These are phyloP conservation scores for Epistrophella euchroma DNA, from an alignment of 2,888 invertebrate species.

Conservation along the genomic window DNA sequence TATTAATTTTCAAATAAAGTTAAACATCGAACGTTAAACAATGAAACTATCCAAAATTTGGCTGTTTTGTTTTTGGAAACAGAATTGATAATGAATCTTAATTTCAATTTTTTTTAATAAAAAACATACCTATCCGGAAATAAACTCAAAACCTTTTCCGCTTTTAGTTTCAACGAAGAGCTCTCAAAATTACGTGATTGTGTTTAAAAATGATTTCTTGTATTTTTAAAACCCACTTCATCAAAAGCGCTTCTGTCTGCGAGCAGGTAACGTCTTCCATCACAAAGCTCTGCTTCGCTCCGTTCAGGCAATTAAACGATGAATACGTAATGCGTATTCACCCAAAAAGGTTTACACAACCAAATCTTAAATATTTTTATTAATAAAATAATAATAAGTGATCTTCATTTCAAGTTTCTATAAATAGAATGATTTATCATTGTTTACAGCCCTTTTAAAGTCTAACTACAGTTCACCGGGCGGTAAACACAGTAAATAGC, in stretches of 20 bases:
- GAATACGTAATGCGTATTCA: slow-evolving; percentile 9
- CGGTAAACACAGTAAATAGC: slow-evolving; percentile 20
- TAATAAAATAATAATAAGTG: neutral
- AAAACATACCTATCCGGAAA: slow-evolving; percentile 14
- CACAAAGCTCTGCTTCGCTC: neutral
- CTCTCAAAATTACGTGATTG: slow-evolving; percentile 20
- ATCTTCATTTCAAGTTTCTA: slow-evolving; percentile 15
- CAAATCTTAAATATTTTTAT: neutral
- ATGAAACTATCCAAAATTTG: too few species aligned
- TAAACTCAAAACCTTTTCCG: slow-evolving; percentile 25
- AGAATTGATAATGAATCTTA: neutral
- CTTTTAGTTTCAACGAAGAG: neutral
- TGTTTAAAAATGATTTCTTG: slow-evolving; percentile 12
- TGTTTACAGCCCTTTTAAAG: slow-evolving; percentile 3
- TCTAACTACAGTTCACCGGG: slow-evolving; percentile 11
- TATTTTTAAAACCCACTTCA: slow-evolving; percentile 1
- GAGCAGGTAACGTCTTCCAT: neutral
- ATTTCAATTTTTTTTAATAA: neutral
- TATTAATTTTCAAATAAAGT: too few species aligned
- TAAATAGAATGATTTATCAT: slow-evolving; percentile 7
- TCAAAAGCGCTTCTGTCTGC: neutral
- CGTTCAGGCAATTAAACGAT: neutral
- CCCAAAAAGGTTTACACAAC: slow-evolving; percentile 3
- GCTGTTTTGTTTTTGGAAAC: too few species aligned
- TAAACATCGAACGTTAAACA: too few species aligned